Evolutionary conservation across 2,113 vertebrate species (phyloP).

Genomic region (Damaliscus lunatus): DNA sequence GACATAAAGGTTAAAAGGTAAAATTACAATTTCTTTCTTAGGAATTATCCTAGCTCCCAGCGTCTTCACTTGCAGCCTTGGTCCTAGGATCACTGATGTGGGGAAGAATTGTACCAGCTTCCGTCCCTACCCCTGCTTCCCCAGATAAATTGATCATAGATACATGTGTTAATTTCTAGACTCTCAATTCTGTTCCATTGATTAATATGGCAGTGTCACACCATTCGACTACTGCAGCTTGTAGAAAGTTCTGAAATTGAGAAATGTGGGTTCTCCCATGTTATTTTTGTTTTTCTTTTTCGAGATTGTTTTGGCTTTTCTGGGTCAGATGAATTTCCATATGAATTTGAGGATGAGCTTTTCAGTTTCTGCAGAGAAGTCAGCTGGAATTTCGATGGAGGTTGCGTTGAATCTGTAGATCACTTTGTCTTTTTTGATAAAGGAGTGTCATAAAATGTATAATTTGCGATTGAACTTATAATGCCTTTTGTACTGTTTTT

Average conservation of each 20-base stretch:
- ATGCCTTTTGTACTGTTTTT: neutral
- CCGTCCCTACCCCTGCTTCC: neutral
- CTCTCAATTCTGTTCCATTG: neutral
- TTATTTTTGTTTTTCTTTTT: neutral
- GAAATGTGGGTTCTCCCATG: neutral
- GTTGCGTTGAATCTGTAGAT: neutral
- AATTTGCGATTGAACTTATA: neutral
- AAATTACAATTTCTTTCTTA: neutral
- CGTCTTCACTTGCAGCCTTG: neutral
- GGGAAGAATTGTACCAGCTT: neutral
- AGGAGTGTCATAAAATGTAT: neutral
- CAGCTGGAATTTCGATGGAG: neutral
- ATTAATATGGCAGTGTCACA: neutral
- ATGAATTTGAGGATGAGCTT: neutral
- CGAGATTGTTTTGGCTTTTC: neutral
- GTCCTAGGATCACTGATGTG: neutral
- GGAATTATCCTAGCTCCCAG: neutral
- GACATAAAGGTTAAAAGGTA: neutral
- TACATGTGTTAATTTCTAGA: neutral
- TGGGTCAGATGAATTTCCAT: neutral
- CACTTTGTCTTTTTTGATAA: neutral
- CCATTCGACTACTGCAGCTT: neutral
- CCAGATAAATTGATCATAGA: neutral
- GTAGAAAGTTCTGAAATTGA: neutral
- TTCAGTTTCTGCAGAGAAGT: neutral